Conservation (phyloP, 2,113 vertebrate species). For the Thunnus maccoyii region DNA sequence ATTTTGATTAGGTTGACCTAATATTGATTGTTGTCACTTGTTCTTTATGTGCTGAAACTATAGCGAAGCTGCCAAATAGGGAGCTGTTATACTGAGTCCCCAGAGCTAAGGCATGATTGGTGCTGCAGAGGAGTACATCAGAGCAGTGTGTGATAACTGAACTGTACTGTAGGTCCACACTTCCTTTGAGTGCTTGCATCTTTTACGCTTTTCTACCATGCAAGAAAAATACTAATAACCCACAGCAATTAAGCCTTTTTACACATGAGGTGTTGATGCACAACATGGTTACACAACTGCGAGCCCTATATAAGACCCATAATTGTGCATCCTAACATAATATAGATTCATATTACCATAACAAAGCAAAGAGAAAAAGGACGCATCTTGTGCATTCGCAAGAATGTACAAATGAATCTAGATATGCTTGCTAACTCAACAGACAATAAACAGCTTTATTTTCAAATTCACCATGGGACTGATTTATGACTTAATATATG, state of each 20-base stretch:
- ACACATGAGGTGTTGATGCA: conserved; percentile 38
- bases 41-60: conserved; percentile 30
- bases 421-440: background rate
- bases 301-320: conserved; percentile 16
- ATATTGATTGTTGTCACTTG: conserved; percentile 15
- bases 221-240: conserved; percentile 41
- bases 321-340: conserved; percentile 18
- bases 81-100: conserved; percentile 29
- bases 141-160: conserved; percentile 47
- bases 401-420: background rate
- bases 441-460: conserved; percentile 12
- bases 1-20: conserved; percentile 6
- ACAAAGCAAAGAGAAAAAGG: conserved; percentile 23
- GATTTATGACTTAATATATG: conserved; percentile 30
- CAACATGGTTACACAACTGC: conserved; percentile 13
- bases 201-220: conserved; percentile 16
- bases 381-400: background rate
- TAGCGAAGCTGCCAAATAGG: conserved; percentile 19
- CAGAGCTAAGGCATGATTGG: conserved; percentile 46
- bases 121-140: conserved; percentile 52
- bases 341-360: conserved; percentile 30
- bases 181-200: conserved; percentile 32
- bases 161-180: conserved; percentile 35
- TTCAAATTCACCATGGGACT: conserved; percentile 18
- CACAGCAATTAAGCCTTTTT: conserved; percentile 58